A percentile compares a stretch with the other conserved stretches of the same genome.
Evolutionary conservation across 2,113 vertebrate species (phyloP).

Genomic region (Macrotus californicus): DNA sequence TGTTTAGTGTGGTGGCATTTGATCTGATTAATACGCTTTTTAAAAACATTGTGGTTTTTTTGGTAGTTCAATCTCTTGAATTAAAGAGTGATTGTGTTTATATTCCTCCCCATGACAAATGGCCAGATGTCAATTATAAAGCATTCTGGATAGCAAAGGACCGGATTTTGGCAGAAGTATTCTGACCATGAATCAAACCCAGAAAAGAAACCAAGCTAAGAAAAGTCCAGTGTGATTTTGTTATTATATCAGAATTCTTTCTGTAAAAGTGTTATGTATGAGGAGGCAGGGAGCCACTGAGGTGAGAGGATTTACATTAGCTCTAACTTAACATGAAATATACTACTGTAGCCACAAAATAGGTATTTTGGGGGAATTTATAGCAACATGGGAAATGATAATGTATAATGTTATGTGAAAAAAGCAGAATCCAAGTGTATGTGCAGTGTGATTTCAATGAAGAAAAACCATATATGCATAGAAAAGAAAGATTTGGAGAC

Average conservation of each 20-base stretch:
- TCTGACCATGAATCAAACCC: constrained; percentile 11
- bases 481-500: neutral
- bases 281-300: neutral
- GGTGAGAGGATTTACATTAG: neutral
- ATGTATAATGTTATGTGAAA: neutral
- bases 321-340: neutral
- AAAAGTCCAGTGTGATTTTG: neutral
- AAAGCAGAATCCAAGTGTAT: neutral
- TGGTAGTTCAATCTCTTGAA: neutral
- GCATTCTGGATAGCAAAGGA: neutral
- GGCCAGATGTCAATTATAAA: constrained; percentile 26
- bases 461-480: neutral
- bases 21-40: constrained; percentile 14
- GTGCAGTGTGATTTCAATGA: neutral
- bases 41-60: neutral
- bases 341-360: neutral
- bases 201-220: neutral
- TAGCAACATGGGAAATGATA: neutral
- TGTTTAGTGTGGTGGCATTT: neutral
- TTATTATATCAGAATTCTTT: neutral
- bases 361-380: neutral
- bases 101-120: neutral
- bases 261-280: neutral
- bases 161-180: neutral
- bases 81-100: constrained; percentile 24